phyloP scores from a whole-genome alignment of 2,888 invertebrate genomes.

The Cryptocephalus primarius region DNA sequence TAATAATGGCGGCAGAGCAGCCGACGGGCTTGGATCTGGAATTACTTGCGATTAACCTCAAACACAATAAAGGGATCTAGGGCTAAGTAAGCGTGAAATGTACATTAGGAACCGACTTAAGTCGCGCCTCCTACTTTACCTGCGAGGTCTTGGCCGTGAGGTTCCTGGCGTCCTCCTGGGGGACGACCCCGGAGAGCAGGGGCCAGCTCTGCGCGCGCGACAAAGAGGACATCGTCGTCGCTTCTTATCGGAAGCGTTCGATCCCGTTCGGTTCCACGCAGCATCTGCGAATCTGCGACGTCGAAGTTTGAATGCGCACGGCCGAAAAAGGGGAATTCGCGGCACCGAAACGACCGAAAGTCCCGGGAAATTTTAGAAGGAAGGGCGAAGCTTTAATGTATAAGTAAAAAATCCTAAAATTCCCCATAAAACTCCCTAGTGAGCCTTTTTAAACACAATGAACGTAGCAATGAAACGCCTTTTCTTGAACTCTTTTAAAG shows the following conservation, averaged over 20 bases:
- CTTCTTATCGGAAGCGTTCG: slow-evolving; percentile 1
- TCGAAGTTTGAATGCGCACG: background rate
- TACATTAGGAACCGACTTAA: no score
- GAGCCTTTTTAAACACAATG: no score
- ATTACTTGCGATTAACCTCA: slow-evolving; percentile 1
- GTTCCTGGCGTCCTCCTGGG: slow-evolving; percentile 40
- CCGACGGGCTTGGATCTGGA: slow-evolving; percentile 49
- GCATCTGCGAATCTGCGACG: slow-evolving; percentile 7
- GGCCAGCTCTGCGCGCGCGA: slow-evolving; percentile 44
- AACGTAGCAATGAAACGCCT: no score
- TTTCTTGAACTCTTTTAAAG: no score
- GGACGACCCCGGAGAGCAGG: slow-evolving; percentile 36
- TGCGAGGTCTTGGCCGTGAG: slow-evolving; percentile 25
- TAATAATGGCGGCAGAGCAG: slow-evolving; percentile 67
- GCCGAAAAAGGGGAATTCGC: background rate
- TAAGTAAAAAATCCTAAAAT: no score
- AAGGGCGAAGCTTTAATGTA: no score
- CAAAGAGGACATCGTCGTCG: slow-evolving; percentile 33
- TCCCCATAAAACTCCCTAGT: no score
- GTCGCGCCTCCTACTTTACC: no score
- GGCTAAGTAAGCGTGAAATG: no score
- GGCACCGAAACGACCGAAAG: background rate
- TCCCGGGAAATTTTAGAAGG: no score
- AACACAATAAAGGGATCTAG: background rate
- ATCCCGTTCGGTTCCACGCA: background rate